A percentile compares a stretch with the other conserved stretches of the same genome.
Evolutionary conservation across 2,888 invertebrate genomes (phyloP).

Genomic region (Cryptus viduatorius): DNA sequence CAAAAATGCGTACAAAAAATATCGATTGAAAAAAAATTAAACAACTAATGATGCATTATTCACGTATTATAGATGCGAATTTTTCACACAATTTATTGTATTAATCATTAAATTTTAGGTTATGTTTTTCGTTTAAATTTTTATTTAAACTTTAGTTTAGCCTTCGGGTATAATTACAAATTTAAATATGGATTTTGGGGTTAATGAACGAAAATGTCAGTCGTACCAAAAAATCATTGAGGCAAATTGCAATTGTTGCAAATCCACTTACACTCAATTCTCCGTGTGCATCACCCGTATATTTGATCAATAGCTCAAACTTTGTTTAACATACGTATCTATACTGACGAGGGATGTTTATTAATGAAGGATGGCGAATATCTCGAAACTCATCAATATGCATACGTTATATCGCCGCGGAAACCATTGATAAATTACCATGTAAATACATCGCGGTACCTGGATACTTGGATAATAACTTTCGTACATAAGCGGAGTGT

Average conservation of each 20-base stretch:
- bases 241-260: not conserved
- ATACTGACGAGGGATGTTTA: constrained; percentile 11
- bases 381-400: constrained; percentile 16
- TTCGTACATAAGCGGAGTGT: not conserved
- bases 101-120: too few species aligned
- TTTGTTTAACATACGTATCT: constrained; percentile 14
- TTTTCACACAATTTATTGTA: too few species aligned
- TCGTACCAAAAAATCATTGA: not conserved
- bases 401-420: not conserved
- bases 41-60: too few species aligned
- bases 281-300: not conserved
- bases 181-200: not conserved
- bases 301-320: not conserved
- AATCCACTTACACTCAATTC: not conserved
- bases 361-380: not conserved
- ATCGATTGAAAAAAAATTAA: too few species aligned
- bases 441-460: not conserved
- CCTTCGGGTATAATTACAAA: too few species aligned
- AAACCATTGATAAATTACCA: not conserved
- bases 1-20: too few species aligned
- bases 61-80: too few species aligned
- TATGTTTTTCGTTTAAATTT: not conserved
- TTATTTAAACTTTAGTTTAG: too few species aligned
- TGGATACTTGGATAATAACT: constrained; percentile 1
- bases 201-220: not conserved